Conservation (phyloP, 1,140 invertebrate genomes). For the Orchestia grillus region DNA sequence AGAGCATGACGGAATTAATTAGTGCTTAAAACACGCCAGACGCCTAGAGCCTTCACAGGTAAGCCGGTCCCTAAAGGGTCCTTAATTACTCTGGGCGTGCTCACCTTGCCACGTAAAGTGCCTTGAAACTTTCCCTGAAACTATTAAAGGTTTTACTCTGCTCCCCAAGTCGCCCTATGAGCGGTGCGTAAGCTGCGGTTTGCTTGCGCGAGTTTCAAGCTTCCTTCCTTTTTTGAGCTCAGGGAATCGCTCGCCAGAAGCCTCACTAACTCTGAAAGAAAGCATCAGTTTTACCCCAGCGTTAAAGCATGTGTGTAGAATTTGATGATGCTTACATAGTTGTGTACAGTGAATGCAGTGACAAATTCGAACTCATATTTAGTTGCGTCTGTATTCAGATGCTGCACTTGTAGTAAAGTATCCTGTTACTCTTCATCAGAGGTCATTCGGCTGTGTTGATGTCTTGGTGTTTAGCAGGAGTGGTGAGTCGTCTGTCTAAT, state of each 20-base stretch:
- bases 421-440: too few relatives aligned
- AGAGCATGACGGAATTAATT: not conserved
- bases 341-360: not conserved
- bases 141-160: not conserved
- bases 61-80: not conserved
- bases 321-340: not conserved
- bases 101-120: constrained; percentile 18
- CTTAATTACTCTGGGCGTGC: constrained; percentile 30
- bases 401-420: not conserved
- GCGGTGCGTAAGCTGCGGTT: not conserved
- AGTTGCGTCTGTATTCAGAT: not conserved
- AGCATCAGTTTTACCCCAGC: not conserved
- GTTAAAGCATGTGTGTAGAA: not conserved
- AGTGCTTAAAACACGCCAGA: not conserved
- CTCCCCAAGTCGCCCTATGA: not conserved
- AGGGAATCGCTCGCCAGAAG: not conserved
- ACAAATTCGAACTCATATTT: not conserved
- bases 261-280: not conserved
- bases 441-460: too few relatives aligned
- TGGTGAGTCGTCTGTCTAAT: not conserved
- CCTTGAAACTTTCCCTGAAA: constrained; percentile 13
- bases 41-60: not conserved
- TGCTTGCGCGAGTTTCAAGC: not conserved
- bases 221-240: not conserved
- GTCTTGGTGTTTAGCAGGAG: too few relatives aligned